Percentiles rank a stretch among this genome's conserved stretches.
Conservation (phyloP, 2,113 vertebrate genomes). For the Neodontobutis hainanensis region DNA sequence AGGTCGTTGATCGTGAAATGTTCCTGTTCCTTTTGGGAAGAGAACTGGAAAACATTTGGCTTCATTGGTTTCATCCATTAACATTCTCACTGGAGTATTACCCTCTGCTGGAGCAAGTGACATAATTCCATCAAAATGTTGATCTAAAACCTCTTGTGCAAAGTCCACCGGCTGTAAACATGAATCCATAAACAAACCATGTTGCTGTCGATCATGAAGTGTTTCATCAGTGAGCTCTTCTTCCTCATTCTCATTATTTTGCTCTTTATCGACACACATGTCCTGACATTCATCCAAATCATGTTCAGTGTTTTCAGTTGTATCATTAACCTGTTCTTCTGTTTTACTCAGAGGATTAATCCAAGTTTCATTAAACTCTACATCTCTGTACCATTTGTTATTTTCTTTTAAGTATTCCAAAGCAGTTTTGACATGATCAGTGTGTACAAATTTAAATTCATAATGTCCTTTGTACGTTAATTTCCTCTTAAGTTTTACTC, state of each 20-base stretch:
- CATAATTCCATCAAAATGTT: not conserved
- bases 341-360: not conserved
- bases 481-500: not conserved
- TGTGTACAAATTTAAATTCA: not conserved
- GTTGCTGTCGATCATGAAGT: not conserved
- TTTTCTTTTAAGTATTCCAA: not conserved
- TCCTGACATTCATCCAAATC: no score
- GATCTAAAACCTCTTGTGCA: not conserved
- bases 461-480: not conserved
- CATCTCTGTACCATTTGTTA: not conserved
- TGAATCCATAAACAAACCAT: not conserved
- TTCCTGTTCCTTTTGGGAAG: no score
- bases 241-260: not conserved
- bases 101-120: not conserved
- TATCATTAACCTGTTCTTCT: not conserved
- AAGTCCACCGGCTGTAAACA: slow-evolving; percentile 1
- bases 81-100: not conserved
- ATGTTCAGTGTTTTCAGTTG: not conserved
- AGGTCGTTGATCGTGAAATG: not conserved
- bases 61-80: not conserved
- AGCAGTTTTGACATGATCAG: not conserved
- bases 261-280: no score
- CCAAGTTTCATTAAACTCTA: not conserved
- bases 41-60: not conserved
- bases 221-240: not conserved